phyloP scores from a whole-genome alignment of 2,113 vertebrate genomes.

The Chamaea fasciata region DNA sequence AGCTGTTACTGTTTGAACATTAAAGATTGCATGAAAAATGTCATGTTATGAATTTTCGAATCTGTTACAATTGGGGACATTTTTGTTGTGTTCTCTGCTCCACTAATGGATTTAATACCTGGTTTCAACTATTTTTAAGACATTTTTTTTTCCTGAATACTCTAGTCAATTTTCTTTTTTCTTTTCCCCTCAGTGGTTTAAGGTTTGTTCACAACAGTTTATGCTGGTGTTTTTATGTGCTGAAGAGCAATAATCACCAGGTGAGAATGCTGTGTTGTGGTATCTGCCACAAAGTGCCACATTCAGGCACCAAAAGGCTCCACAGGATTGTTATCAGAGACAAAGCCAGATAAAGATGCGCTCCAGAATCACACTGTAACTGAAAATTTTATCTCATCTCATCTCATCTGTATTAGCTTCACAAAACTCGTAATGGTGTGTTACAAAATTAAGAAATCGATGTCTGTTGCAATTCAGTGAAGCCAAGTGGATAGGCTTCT shows the following conservation, averaged over 20 bases:
- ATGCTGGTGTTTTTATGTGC: not conserved
- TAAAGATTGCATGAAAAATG: not conserved
- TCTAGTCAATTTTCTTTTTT: not conserved
- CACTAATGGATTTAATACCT: not conserved
- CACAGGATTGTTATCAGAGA: not conserved
- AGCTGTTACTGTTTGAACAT: slow-evolving; percentile 12
- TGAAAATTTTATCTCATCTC: not conserved
- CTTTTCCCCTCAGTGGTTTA: not conserved
- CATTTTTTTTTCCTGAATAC: not conserved
- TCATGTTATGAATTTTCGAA: not conserved
- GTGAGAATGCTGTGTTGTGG: not conserved
- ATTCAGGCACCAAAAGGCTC: not conserved
- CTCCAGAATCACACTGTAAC: not conserved
- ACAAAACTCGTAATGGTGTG: not conserved
- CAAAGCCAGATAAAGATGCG: not conserved
- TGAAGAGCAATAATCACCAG: not conserved
- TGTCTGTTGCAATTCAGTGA: not conserved
- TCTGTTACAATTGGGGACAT: not conserved
- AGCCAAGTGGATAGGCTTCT: not conserved
- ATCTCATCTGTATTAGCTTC: not conserved
- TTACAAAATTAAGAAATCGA: not conserved
- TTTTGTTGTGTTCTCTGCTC: not conserved
- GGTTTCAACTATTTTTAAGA: not conserved
- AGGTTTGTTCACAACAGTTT: not conserved
- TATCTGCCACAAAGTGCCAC: not conserved